phyloP scores from a whole-genome alignment of 2,888 invertebrate genomes.

The Caenorhabditis wallacei region DNA sequence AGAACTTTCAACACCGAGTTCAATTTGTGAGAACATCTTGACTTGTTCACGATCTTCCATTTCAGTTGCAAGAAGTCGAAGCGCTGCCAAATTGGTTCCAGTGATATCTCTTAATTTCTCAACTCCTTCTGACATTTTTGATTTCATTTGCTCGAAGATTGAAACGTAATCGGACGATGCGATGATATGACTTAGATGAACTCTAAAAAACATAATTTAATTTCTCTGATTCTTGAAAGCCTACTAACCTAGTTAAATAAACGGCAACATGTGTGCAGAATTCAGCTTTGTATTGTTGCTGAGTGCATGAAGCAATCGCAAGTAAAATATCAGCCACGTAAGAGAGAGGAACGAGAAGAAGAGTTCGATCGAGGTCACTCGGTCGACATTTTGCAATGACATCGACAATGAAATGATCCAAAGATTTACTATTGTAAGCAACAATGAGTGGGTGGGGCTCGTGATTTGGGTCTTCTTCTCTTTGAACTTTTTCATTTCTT shows the following conservation, averaged over 20 bases:
- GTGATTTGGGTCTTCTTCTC: constrained; percentile 73
- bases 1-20: constrained; percentile 26
- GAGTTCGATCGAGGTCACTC: constrained; percentile 93
- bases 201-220: constrained; percentile 58
- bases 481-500: constrained; percentile 72
- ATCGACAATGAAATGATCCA: constrained; percentile 90
- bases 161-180: constrained; percentile 88
- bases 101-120: constrained; percentile 86
- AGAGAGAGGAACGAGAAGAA: constrained; percentile 91
- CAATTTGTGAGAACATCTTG: constrained; percentile 67
- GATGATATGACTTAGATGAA: constrained; percentile 87
- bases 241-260: constrained; percentile 85
- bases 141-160: constrained; percentile 87
- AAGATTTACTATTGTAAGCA: constrained; percentile 88
- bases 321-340: constrained; percentile 90
- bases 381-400: constrained; percentile 85
- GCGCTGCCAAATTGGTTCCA: constrained; percentile 91
- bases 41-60: constrained; percentile 89
- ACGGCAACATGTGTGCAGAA: constrained; percentile 89
- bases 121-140: constrained; percentile 86
- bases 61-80: constrained; percentile 89
- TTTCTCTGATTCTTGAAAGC: neutral
- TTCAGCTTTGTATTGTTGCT: constrained; percentile 88
- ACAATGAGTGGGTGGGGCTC: constrained; percentile 90
- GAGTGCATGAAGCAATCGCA: constrained; percentile 88